Base-by-base conservation (phyloP, 2,888 invertebrate genomes). In the Deilephila porcellus region DNA sequence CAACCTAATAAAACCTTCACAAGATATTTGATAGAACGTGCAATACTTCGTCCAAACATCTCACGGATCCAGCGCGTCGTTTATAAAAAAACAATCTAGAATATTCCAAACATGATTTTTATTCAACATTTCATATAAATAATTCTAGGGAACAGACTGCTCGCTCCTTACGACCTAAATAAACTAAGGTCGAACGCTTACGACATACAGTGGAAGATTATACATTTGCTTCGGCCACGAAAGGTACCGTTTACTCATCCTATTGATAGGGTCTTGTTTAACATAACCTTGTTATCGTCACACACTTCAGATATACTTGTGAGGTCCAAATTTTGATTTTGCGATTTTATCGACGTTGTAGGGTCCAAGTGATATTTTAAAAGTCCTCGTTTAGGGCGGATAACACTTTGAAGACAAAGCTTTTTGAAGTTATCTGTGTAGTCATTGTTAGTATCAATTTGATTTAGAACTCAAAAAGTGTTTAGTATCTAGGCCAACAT, bases 171-270 rank as follows among this genome's bases (percentile, higher is more conserved):
- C 79, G 82, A 79, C 83, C 85, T 84, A 83, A 86, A 85, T 86
- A 91, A 89, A 91, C 87, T 84, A 78, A 76, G 77, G 78, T 81
- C 81, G 82, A 80, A 90, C 90, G 90, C 86, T 85, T 79, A 80
- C 85, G 77, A 87, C 86, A 90, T 91, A 87, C 85, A 79, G 80
- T 80, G 83, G 87, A 88, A 85, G 85, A 84, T 82, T 78, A 83
- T 82, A 80, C 80, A 81, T 82, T 81, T 81, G 80, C 81, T 80
- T 78, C 79, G 75, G 74, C 76, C 74, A 74, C 74, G 73, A 81
- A 79, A 77, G 82, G 79, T 78, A 82, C 56, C 17, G 83, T 81
- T 80, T 84, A 77, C 76, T 82, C 80, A 80, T 82, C 67, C 78
- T 72, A 78, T 81, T 76, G 80, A 80, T 80, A 78, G 75, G 75